Conservation (phyloP, 1,140 invertebrate genomes). For the Sesamia nonagrioides region DNA sequence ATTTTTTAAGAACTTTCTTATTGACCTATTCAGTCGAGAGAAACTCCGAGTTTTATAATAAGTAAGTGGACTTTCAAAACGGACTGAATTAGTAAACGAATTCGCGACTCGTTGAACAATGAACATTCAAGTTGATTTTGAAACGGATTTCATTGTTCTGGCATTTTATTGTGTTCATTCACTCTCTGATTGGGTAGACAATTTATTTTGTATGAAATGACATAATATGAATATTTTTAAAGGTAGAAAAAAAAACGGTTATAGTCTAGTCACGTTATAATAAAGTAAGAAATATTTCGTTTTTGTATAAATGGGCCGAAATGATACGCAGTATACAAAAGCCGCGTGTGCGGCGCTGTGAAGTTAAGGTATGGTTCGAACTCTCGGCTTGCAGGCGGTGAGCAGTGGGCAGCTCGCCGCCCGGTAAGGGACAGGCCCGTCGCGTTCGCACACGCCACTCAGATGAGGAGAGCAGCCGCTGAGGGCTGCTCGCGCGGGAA, state of each 20-base stretch:
- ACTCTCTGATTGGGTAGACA: not conserved
- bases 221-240: not conserved
- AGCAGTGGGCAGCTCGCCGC: no score
- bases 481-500: no score
- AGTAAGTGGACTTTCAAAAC: constrained; percentile 25
- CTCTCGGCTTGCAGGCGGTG: no score
- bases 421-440: no score
- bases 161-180: constrained; percentile 1
- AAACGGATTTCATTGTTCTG: constrained; percentile 16
- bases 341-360: no score
- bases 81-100: constrained; percentile 10
- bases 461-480: no score
- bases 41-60: constrained; percentile 11
- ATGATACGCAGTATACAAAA: no score
- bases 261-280: not conserved
- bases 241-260: not conserved
- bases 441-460: no score
- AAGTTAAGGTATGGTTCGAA: no score
- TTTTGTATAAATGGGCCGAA: no score
- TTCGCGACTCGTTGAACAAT: constrained; percentile 15
- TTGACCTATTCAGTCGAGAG: not conserved
- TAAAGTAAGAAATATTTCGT: no score
- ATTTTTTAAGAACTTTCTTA: constrained; percentile 24
- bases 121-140: not conserved
- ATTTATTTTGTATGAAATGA: not conserved